phyloP scores from a whole-genome alignment of 2,797 vertebrate genomes.

The Urophycis tenuis region DNA sequence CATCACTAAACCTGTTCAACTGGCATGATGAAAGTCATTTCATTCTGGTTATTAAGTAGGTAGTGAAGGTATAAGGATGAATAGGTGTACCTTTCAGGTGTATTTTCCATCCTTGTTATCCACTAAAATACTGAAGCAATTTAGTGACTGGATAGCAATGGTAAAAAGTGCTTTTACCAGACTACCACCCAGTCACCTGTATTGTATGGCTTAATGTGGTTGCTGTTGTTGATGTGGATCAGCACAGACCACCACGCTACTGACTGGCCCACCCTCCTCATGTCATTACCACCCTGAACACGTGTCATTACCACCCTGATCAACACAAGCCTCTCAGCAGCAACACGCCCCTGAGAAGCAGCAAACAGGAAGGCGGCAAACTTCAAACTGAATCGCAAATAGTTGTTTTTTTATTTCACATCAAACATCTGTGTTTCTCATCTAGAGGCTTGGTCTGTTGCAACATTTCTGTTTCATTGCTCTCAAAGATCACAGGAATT shows the following conservation, averaged over 20 bases:
- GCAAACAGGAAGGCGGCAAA: constrained; percentile 62
- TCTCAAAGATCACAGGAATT: constrained; percentile 30
- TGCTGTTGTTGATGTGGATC: constrained; percentile 49
- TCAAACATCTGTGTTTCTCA: constrained; percentile 57
- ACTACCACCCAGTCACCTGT: constrained; percentile 43
- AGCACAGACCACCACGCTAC: constrained; percentile 51
- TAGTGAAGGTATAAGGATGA: constrained; percentile 25
- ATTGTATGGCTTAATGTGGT: constrained; percentile 47
- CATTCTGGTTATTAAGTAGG: constrained; percentile 42
- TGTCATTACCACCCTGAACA: constrained; percentile 53
- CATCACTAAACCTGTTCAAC: constrained; percentile 44
- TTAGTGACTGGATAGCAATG: constrained; percentile 11
- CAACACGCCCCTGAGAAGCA: constrained; percentile 42
- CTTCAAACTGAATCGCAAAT: constrained; percentile 38
- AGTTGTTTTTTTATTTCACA: constrained; percentile 32
- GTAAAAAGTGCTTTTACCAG: constrained; percentile 22
- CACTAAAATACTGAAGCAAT: constrained; percentile 37
- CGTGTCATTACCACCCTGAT: constrained; percentile 54
- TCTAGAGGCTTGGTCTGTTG: constrained; percentile 38
- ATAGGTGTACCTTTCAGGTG: background rate
- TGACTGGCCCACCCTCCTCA: constrained; percentile 63
- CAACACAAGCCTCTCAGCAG: no score
- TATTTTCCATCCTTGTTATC: constrained; percentile 29
- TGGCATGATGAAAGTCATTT: constrained; percentile 57
- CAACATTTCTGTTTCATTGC: constrained; percentile 30